Conservation (phyloP, 1,140 invertebrate species). For the Drosophila subpulchrella region DNA sequence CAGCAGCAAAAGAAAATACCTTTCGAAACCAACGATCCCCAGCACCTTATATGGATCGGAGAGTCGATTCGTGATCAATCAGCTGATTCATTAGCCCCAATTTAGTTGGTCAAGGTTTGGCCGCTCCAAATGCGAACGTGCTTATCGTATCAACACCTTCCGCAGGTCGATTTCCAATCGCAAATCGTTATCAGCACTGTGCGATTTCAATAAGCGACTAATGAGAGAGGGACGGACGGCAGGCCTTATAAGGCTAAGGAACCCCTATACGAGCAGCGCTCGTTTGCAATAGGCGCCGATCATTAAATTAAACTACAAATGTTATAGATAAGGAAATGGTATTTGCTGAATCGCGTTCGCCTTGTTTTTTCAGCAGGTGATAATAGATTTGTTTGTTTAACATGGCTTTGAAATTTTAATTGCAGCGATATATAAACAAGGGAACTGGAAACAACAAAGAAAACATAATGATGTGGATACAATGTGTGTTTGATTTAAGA, state of each 20-base stretch:
- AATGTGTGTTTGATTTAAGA: neutral
- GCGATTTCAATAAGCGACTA: slow-evolving; percentile 32
- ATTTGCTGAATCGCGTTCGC: slow-evolving; percentile 17
- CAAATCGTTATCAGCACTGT: slow-evolving; percentile 28
- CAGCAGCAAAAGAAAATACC: slow-evolving; percentile 31
- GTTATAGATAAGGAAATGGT: slow-evolving; percentile 44
- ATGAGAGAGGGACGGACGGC: slow-evolving; percentile 15
- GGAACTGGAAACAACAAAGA: neutral
- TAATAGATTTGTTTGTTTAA: slow-evolving; percentile 34
- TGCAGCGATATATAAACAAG: neutral
- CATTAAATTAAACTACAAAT: slow-evolving; percentile 48
- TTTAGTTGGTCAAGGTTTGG: slow-evolving; percentile 72
- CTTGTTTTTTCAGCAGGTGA: slow-evolving; percentile 31
- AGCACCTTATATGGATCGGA: slow-evolving; percentile 29
- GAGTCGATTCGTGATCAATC: slow-evolving; percentile 40
- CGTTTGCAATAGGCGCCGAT: slow-evolving; percentile 35
- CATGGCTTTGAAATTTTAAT: slow-evolving; percentile 16
- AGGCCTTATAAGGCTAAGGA: slow-evolving; percentile 28
- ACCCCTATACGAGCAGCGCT: slow-evolving; percentile 17
- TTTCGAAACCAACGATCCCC: slow-evolving; percentile 39
- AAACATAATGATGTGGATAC: neutral
- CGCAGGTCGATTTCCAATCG: slow-evolving; percentile 36
- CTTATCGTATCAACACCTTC: slow-evolving; percentile 58
- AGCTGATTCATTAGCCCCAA: slow-evolving; percentile 67
- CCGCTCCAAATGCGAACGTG: slow-evolving; percentile 32